These are phyloP conservation scores for Sarcoramphus papa DNA, from an alignment of 2,797 vertebrate genomes.

Conservation along the genomic window DNA sequence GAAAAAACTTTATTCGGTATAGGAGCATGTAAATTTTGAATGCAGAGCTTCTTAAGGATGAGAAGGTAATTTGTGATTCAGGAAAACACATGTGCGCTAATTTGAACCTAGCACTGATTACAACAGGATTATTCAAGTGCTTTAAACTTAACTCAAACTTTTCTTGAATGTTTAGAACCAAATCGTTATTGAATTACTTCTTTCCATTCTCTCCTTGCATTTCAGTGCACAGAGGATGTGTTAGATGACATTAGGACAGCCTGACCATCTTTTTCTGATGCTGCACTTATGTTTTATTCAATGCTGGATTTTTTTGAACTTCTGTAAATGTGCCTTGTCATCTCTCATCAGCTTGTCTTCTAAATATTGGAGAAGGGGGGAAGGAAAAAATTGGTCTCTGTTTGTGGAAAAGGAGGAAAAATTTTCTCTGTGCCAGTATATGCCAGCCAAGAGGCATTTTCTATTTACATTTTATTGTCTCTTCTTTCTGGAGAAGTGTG, in stretches of 20 bases:
- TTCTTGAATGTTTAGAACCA: not conserved
- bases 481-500: not conserved
- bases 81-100: not conserved
- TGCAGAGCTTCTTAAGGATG: not conserved
- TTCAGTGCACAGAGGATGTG: not conserved
- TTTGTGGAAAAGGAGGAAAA: not conserved
- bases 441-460: not conserved
- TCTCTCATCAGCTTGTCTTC: not conserved
- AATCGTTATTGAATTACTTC: not conserved
- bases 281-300: slow-evolving; percentile 6
- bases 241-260: not conserved
- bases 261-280: not conserved
- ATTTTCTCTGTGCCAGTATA: not conserved
- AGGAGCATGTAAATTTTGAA: not conserved
- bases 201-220: not conserved
- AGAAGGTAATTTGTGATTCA: not conserved
- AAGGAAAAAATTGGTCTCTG: not conserved
- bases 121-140: not conserved
- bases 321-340: not conserved
- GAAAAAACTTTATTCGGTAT: not conserved
- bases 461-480: slow-evolving; percentile 4
- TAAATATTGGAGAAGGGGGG: not conserved
- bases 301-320: not conserved
- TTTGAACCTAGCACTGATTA: not conserved
- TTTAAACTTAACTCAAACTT: not conserved